Percentiles rank a stretch among this genome's conserved stretches.
These are phyloP conservation scores for Melanerpes formicivorus DNA, from an alignment of 2,113 vertebrate species.

Conservation along the genomic window DNA sequence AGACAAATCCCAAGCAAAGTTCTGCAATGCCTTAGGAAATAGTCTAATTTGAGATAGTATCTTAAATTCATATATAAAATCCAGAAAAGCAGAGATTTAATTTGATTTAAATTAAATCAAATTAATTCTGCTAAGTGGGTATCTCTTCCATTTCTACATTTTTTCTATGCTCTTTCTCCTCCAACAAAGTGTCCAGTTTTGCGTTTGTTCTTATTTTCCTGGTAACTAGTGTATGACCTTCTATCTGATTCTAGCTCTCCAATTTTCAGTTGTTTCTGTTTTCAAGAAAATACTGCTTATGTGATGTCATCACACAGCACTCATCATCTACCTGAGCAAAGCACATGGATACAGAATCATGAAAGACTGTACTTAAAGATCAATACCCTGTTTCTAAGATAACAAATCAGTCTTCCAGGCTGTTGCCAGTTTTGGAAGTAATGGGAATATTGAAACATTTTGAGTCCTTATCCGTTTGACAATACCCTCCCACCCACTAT, in stretches of 20 bases:
- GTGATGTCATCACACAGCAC: background rate
- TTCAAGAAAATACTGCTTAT: background rate
- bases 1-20: background rate
- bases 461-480: background rate
- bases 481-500: background rate
- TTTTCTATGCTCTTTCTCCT: background rate
- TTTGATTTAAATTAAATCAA: background rate
- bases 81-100: background rate
- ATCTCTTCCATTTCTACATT: background rate
- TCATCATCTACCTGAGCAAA: background rate
- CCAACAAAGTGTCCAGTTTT: background rate
- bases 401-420: background rate
- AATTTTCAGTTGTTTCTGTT: background rate
- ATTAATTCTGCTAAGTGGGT: background rate
- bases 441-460: background rate
- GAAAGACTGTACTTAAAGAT: background rate
- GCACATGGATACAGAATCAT: background rate
- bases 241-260: background rate
- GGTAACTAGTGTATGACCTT: background rate
- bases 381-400: background rate
- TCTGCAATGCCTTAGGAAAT: background rate
- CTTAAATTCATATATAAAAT: background rate
- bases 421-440: background rate
- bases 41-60: background rate
- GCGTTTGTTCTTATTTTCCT: background rate